A percentile compares a stretch with the other conserved stretches of the same genome.
Conservation (phyloP, 2,113 vertebrate genomes). For the Pseudorectes ferrugineus region DNA sequence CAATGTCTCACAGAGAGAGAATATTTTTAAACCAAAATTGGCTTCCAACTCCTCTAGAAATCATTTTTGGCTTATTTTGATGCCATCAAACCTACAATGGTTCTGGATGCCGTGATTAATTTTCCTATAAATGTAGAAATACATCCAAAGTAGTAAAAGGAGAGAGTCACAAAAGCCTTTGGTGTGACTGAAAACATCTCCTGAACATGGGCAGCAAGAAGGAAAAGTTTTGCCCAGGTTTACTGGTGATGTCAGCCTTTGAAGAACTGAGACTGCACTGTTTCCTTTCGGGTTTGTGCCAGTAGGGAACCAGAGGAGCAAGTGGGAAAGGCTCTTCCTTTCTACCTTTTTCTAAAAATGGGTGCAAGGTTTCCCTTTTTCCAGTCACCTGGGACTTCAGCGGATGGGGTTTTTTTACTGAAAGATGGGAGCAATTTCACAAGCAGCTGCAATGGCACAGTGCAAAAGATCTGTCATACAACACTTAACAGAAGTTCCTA, state of each 20-base stretch:
- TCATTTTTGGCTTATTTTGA: not conserved
- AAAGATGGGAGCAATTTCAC: not conserved
- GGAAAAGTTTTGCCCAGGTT: not conserved
- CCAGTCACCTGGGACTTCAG: not conserved
- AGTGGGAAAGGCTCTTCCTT: not conserved
- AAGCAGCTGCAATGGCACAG: not conserved
- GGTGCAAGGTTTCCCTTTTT: not conserved
- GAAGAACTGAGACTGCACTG: not conserved
- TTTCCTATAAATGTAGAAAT: not conserved
- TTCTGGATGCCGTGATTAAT: not conserved
- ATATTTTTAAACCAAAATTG: not conserved
- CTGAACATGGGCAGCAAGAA: not conserved
- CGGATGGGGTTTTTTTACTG: accelerated
- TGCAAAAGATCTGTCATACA: not conserved
- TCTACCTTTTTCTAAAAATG: not conserved
- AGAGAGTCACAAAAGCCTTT: not conserved
- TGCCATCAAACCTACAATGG: not conserved
- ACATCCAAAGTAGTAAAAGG: not conserved
- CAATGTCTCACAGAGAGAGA: not conserved
- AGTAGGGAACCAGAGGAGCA: not conserved
- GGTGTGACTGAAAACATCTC: not conserved
- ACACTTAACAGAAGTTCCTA: not conserved
- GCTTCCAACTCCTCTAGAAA: not conserved
- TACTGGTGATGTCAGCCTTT: not conserved
- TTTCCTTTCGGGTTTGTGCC: not conserved